Conservation (phyloP, 2,888 invertebrate genomes). For the Auanema freiburgensis region DNA sequence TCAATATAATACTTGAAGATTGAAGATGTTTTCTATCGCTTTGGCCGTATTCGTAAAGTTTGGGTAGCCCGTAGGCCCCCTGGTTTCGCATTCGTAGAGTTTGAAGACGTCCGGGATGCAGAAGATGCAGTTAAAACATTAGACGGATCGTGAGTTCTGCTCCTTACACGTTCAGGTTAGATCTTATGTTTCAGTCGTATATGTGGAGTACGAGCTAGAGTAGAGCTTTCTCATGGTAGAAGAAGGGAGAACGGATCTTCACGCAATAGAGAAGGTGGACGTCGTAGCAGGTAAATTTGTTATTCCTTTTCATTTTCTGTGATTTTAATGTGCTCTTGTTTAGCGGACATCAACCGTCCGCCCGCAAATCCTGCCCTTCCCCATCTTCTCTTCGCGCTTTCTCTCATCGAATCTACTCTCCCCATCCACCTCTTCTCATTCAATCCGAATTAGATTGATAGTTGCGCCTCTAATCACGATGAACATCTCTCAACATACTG, state of each 20-base stretch:
- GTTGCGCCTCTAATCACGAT: not conserved
- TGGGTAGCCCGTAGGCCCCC: constrained; percentile 93
- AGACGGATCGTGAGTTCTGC: constrained; percentile 71
- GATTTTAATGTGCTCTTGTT: constrained; percentile 19
- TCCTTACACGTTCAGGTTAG: constrained; percentile 10
- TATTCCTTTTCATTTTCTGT: constrained; percentile 1
- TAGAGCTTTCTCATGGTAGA: constrained; percentile 66
- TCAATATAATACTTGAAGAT: constrained; percentile 64
- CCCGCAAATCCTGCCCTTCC: constrained; percentile 31
- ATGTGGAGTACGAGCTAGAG: constrained; percentile 66
- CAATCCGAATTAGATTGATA: constrained; percentile 9
- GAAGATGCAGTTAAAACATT: constrained; percentile 67
- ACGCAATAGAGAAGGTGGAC: constrained; percentile 37
- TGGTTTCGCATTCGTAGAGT: constrained; percentile 70
- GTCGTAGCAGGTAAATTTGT: constrained; percentile 22
- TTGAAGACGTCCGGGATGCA: constrained; percentile 76
- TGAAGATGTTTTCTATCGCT: constrained; percentile 83
- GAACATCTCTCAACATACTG: constrained; percentile 23
- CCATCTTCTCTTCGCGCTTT: constrained; percentile 33
- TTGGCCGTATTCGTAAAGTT: constrained; percentile 84
- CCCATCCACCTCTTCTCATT: constrained; percentile 22
- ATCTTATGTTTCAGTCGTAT: constrained; percentile 62
- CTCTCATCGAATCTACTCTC: constrained; percentile 29
- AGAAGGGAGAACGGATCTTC: constrained; percentile 62
- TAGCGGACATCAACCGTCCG: constrained; percentile 46